These are phyloP conservation scores for Notamacropus eugenii DNA, from an alignment of 2,797 vertebrate species.

Conservation along the genomic window DNA sequence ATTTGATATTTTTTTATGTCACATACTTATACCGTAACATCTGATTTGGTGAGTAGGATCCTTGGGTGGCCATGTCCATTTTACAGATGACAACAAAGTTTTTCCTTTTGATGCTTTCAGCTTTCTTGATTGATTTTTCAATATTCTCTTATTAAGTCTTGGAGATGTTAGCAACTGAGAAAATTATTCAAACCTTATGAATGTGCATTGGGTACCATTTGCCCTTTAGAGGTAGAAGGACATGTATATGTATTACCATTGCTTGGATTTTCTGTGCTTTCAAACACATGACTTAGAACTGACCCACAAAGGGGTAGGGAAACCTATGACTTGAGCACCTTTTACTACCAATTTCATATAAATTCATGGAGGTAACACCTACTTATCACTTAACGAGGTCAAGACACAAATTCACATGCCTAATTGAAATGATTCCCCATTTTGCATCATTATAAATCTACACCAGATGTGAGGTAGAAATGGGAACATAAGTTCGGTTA, in stretches of 20 bases:
- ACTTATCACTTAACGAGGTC: conserved; percentile 73
- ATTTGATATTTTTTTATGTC: conserved; percentile 69
- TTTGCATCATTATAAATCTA: conserved; percentile 51
- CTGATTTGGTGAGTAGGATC: conserved; percentile 47
- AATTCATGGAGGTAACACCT: conserved; percentile 62
- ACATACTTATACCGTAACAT: conserved; percentile 57
- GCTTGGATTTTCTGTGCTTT: conserved; percentile 35
- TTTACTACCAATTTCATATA: conserved; percentile 67
- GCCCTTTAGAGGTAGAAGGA: not conserved
- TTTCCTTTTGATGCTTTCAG: not conserved
- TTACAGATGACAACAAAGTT: conserved; percentile 35
- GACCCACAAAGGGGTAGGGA: not conserved
- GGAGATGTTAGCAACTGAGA: not conserved
- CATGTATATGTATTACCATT: not conserved
- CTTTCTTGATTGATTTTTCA: not conserved
- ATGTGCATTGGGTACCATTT: not conserved
- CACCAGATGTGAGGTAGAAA: conserved; percentile 60
- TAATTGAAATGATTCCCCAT: conserved; percentile 46
- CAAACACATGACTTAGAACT: conserved; percentile 55
- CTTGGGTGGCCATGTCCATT: conserved; percentile 50
- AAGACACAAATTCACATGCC: conserved; percentile 37
- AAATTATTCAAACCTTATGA: not conserved
- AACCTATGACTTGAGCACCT: conserved; percentile 46
- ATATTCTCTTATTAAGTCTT: conserved; percentile 33
- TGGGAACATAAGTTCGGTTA: not conserved